Conservation (phyloP, 2,888 invertebrate genomes). For the Drosophila sordidapex region DNA sequence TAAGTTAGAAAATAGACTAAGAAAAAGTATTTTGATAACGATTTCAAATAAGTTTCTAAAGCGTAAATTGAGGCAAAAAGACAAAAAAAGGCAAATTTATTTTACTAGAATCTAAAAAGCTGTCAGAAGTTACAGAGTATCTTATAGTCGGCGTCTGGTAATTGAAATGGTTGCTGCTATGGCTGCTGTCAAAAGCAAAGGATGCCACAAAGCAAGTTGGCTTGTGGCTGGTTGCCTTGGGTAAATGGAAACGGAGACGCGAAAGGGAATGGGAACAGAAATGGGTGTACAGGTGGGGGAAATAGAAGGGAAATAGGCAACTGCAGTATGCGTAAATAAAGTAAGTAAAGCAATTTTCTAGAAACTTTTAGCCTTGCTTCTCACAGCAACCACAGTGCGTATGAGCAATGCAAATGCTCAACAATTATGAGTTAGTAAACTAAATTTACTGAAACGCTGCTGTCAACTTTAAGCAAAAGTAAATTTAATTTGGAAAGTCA, state of each 20-base stretch:
- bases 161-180: background rate
- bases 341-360: conserved; percentile 18
- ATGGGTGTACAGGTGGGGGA: background rate
- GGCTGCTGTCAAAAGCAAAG: conserved; percentile 32
- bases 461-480: background rate
- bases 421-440: background rate
- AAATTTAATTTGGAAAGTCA: too few relatives aligned
- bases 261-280: background rate
- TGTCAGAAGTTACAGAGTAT: conserved; percentile 18
- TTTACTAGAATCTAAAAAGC: background rate
- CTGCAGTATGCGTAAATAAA: conserved; percentile 41
- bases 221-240: conserved; percentile 43
- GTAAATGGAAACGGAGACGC: conserved; percentile 1
- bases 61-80: too few relatives aligned
- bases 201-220: conserved; percentile 55
- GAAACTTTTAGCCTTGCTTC: conserved; percentile 1
- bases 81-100: background rate
- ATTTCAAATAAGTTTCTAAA: background rate
- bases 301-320: background rate
- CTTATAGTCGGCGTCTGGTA: background rate
- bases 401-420: conserved; percentile 37
- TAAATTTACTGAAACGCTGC: background rate
- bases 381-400: conserved; percentile 49
- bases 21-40: background rate
- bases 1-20: background rate